These are phyloP conservation scores for Centropristis striata DNA, from an alignment of 2,113 vertebrate genomes.

Conservation along the genomic window DNA sequence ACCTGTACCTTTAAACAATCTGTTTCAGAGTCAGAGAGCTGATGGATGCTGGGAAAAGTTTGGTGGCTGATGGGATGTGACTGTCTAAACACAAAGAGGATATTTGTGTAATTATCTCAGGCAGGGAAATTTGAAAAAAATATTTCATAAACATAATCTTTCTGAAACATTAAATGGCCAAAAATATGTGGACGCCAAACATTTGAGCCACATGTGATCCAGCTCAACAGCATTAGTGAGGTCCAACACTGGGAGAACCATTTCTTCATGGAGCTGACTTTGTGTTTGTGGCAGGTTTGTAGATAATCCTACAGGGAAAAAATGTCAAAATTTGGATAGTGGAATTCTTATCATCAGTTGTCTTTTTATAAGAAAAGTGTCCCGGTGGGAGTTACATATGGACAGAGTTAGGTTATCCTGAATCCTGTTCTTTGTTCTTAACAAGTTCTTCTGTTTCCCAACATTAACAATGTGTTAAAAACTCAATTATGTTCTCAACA, in stretches of 20 bases:
- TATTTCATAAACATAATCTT: neutral
- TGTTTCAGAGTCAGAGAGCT: neutral
- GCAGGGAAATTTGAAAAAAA: slow-evolving; percentile 5
- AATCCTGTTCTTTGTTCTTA: too few relatives aligned
- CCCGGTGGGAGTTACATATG: too few relatives aligned
- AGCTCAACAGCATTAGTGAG: neutral
- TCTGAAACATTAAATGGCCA: neutral
- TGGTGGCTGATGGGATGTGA: neutral
- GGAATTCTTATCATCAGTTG: too few relatives aligned
- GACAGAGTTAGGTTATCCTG: too few relatives aligned
- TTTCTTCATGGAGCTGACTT: too few relatives aligned
- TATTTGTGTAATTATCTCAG: slow-evolving; percentile 26
- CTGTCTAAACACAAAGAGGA: slow-evolving; percentile 1
- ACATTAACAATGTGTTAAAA: too few relatives aligned
- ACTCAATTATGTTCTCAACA: too few relatives aligned
- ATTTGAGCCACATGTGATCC: neutral
- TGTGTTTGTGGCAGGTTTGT: too few relatives aligned
- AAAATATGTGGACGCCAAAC: neutral
- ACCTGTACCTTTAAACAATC: slow-evolving; percentile 15
- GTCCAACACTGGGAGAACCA: neutral
- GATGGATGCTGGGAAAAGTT: neutral
- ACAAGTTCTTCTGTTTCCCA: too few relatives aligned
- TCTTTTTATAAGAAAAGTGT: too few relatives aligned
- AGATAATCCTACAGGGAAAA: too few relatives aligned
- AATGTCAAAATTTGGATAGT: too few relatives aligned